Evolutionary conservation across 1,140 invertebrate species (phyloP).

Genomic region (Megathymus violae): DNA sequence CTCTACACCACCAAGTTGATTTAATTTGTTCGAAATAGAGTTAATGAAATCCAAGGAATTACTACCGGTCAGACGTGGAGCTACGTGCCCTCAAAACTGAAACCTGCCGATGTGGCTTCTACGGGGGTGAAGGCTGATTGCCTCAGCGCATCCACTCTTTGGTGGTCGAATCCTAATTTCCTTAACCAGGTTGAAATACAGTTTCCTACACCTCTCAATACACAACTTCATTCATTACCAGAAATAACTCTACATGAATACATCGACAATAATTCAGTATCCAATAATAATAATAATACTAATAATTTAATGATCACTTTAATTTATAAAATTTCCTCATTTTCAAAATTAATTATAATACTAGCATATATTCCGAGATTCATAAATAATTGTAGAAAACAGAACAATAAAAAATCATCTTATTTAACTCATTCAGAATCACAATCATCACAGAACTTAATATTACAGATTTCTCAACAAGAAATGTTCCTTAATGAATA

Average conservation of each 20-base stretch:
- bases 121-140: slow-evolving; percentile 50
- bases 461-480: slow-evolving; percentile 22
- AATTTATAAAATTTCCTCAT: slow-evolving; percentile 20
- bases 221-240: slow-evolving; percentile 16
- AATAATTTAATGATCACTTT: slow-evolving; percentile 24
- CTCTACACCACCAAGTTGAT: no score
- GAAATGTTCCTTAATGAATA: slow-evolving; percentile 29
- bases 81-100: slow-evolving; percentile 51
- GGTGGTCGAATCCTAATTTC: slow-evolving; percentile 59
- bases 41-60: slow-evolving; percentile 58
- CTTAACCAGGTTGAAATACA: slow-evolving; percentile 24
- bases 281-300: slow-evolving; percentile 3
- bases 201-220: slow-evolving; percentile 22
- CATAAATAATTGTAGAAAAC: slow-evolving; percentile 26
- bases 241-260: slow-evolving; percentile 4
- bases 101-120: slow-evolving; percentile 75
- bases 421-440: slow-evolving; percentile 16
- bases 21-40: no score
- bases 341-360: slow-evolving; percentile 19
- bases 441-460: slow-evolving; percentile 24
- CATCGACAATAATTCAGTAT: background rate
- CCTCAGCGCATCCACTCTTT: slow-evolving; percentile 51
- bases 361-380: slow-evolving; percentile 25
- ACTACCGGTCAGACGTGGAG: slow-evolving; percentile 49
- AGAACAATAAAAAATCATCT: slow-evolving; percentile 3